phyloP scores from a whole-genome alignment of 2,113 vertebrate species.

The Menidia beryllina region DNA sequence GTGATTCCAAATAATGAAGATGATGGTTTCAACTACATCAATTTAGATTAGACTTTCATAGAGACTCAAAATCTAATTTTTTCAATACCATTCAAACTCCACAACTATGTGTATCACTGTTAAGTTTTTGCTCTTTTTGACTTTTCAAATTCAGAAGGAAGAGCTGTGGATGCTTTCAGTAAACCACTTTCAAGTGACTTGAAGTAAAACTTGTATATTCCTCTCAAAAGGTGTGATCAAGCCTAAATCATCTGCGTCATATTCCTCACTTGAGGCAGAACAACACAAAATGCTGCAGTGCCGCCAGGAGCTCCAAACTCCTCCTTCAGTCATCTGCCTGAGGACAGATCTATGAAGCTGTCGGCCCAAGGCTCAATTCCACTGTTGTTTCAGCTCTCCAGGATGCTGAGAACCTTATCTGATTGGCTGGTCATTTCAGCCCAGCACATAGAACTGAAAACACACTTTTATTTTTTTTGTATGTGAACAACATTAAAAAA shows the following conservation, averaged over 20 bases:
- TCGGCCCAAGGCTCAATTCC: constrained; percentile 40
- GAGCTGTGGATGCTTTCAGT: background rate
- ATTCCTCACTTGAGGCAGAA: constrained; percentile 13
- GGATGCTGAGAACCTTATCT: constrained; percentile 5
- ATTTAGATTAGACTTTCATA: background rate
- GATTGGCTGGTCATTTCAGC: constrained; percentile 14
- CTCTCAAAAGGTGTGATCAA: constrained; percentile 4
- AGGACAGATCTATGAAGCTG: constrained; percentile 33
- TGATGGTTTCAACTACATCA: background rate
- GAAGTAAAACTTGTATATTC: constrained; percentile 5
- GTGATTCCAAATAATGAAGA: background rate
- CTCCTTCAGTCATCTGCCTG: constrained; percentile 43
- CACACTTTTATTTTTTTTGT: constrained; percentile 4
- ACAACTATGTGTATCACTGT: background rate
- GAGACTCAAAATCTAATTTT: background rate
- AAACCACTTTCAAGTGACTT: background rate
- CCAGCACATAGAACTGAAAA: constrained; percentile 11
- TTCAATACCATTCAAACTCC: background rate
- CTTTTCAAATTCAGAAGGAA: background rate
- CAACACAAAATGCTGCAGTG: constrained; percentile 12
- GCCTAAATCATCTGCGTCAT: background rate
- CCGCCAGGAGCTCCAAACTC: constrained; percentile 38
- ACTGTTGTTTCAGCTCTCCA: constrained; percentile 3
- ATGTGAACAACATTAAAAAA: background rate
- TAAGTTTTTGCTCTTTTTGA: background rate